Evolutionary conservation across 37 sponge, comb jelly and placozoan species (phyloP).

Genomic region (Tethya wilhelma): DNA sequence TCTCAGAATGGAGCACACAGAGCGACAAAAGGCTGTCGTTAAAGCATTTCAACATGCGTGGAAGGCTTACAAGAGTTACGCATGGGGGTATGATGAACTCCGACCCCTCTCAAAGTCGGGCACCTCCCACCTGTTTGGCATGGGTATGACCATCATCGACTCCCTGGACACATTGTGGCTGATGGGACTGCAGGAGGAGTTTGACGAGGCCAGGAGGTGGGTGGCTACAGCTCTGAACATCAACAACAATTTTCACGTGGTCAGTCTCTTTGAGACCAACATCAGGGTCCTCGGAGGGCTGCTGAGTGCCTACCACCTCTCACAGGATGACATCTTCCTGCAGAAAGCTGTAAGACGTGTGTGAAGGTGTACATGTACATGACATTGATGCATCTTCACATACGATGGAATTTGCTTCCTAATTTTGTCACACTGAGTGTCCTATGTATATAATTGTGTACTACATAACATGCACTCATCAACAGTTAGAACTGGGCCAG

Average conservation of each 20-base stretch:
- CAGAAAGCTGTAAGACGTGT: conserved; percentile 81
- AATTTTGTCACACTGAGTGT: background rate
- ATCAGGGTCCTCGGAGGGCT: conserved; percentile 93
- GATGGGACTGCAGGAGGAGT: conserved; percentile 88
- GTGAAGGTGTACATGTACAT: background rate
- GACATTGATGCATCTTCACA: background rate
- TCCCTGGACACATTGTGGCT: conserved; percentile 95
- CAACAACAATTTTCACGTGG: conserved; percentile 46
- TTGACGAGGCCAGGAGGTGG: conserved; percentile 81
- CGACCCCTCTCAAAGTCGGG: conserved; percentile 56
- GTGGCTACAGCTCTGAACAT: conserved; percentile 51
- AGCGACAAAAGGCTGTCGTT: conserved; percentile 74
- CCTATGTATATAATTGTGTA: background rate
- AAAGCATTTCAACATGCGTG: conserved; percentile 88
- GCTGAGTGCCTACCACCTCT: conserved; percentile 86
- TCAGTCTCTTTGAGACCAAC: conserved; percentile 94
- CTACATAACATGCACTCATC: too few species aligned
- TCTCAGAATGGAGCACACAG: conserved; percentile 24
- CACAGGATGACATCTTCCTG: conserved; percentile 78
- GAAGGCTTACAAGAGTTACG: conserved; percentile 81
- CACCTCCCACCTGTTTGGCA: conserved; percentile 44
- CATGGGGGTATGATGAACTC: conserved; percentile 92
- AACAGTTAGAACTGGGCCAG: conserved; percentile 81
- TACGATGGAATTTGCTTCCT: background rate
- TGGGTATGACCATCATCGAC: conserved; percentile 92